These are phyloP conservation scores for Papilio xuthus DNA, from an alignment of 1,140 invertebrate species.

Conservation along the genomic window DNA sequence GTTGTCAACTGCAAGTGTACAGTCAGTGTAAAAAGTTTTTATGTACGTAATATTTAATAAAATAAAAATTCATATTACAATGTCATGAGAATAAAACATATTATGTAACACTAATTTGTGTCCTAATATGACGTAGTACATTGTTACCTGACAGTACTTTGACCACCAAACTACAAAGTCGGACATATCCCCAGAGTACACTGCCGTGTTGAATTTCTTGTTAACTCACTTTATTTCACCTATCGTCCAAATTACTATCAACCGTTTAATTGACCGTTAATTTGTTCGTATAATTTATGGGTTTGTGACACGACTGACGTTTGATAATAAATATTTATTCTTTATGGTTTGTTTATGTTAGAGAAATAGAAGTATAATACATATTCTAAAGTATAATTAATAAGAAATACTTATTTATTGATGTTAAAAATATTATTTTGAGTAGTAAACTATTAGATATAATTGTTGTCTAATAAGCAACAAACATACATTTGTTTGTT, in stretches of 20 bases:
- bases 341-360: not conserved
- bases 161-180: slow-evolving; percentile 25
- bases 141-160: slow-evolving; percentile 22
- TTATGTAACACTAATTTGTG: too few relatives aligned
- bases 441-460: not conserved
- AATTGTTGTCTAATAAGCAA: slow-evolving; percentile 5
- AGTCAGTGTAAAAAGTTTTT: not conserved
- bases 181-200: slow-evolving; percentile 16
- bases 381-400: not conserved
- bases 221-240: slow-evolving; percentile 20
- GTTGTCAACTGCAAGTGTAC: slow-evolving; percentile 29
- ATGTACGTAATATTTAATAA: not conserved
- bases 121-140: not conserved
- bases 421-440: not conserved
- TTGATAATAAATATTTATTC: not conserved
- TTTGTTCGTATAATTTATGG: slow-evolving; percentile 18
- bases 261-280: not conserved
- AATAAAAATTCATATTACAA: too few relatives aligned
- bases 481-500: not conserved
- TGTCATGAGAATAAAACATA: not conserved
- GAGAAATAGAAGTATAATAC: not conserved
- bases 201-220: slow-evolving; percentile 32
- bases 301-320: not conserved
- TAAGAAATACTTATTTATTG: too few relatives aligned
- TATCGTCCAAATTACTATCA: slow-evolving; percentile 25